These are phyloP conservation scores for Oreonectes daqikongensis DNA, from an alignment of 2,797 vertebrate species.

Conservation along the genomic window DNA sequence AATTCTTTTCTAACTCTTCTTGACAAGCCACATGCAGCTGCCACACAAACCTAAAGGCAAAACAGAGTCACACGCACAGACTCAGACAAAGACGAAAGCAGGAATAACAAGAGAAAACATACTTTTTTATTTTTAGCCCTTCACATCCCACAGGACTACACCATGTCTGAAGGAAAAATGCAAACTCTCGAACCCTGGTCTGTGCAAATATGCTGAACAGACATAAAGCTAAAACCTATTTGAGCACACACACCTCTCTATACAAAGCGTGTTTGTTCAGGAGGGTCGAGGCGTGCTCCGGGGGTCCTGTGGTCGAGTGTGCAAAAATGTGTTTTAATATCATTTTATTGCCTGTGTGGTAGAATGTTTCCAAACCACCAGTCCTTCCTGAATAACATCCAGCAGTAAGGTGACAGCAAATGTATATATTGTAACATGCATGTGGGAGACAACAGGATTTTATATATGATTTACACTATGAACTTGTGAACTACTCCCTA, in stretches of 20 bases:
- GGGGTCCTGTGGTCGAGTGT: conserved; percentile 12
- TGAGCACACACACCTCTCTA: conserved; percentile 37
- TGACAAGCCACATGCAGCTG: conserved; percentile 46
- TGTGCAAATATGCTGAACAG: conserved; percentile 23
- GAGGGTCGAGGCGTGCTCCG: neutral
- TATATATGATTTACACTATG: neutral
- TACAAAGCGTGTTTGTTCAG: conserved; percentile 28
- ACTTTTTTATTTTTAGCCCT: conserved; percentile 51
- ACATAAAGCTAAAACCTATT: conserved; percentile 28
- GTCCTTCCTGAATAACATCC: conserved; percentile 50
- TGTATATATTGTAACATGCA: conserved; percentile 9
- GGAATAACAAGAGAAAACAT: conserved; percentile 15
- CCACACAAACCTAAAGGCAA: conserved; percentile 20
- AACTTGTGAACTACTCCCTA: conserved; percentile 5
- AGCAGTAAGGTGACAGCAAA: conserved; percentile 14
- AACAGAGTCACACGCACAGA: neutral
- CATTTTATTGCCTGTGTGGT: conserved; percentile 38
- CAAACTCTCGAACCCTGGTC: conserved; percentile 23
- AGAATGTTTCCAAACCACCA: conserved; percentile 27
- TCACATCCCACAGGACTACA: conserved; percentile 42
- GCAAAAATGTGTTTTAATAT: conserved; percentile 19
- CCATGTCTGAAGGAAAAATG: conserved; percentile 33
- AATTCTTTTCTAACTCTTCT: conserved; percentile 14
- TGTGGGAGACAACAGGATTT: neutral
- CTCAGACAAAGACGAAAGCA: neutral